Evolutionary conservation across 2,888 invertebrate species (phyloP), one percentile per base, ranked within the genome.

Genomic region (Teinopalpus imperialis): DNA sequence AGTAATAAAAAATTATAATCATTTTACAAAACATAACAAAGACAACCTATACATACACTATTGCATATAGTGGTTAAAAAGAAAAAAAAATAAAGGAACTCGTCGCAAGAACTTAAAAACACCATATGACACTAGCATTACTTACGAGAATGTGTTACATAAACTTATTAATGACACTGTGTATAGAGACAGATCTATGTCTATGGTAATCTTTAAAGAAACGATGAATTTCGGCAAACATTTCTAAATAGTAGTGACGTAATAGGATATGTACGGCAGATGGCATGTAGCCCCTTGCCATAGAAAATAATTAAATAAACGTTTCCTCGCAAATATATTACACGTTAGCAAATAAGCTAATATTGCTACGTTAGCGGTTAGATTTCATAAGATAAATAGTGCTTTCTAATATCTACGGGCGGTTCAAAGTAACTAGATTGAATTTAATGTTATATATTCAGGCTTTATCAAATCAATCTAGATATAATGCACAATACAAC

Each of bases 1-100:
- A 53, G 51, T 50, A 57, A 40, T 44, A 39, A 31, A 31, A 35
- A 47, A 52, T 35, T 21, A 34, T 40, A 39, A 39, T 46, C 24
- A 46, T 46, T 40, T 29, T 46, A 46, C 45, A 46, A 46, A 46
- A 46, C 45, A 35, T 46, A 46, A 46, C 45, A 46, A 43, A 13
- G 37, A 44, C 37, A 39, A 40, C n/a, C 20, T 46, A 34, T 29
- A 34, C 27, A 44, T 32, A 45, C 30, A 36, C 7, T 8, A 32
- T 23, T 29, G 14, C 27, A 35, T 35, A 21, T 26, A 37, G 30
- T 30, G 30, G 32, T 3, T 23, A 30, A 10, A 35, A 42, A 13
- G 8, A 20, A 13, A 9, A 27, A 43, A n/a, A n/a, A n/a, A n/a
- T n/a, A n/a, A n/a, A 43, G 30, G 29, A 29, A 35, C 21, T 35